These are phyloP conservation scores for Trachythela sp. DNA, from an alignment of 64 coral and sea anemone genomes.

Conservation along the genomic window DNA sequence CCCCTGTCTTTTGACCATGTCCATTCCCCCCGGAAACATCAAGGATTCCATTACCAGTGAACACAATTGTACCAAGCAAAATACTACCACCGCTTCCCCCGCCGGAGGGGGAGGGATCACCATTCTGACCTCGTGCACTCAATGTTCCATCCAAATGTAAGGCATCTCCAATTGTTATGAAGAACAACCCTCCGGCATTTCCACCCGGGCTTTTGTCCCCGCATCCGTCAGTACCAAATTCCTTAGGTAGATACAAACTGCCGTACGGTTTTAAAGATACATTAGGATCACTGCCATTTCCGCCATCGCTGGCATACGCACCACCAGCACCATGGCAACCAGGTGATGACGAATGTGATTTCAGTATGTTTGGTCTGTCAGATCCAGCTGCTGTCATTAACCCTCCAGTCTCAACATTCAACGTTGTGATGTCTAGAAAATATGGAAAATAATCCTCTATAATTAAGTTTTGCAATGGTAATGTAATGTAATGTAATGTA, in stretches of 20 bases:
- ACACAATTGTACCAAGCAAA: slow-evolving; percentile 47
- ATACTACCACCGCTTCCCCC: slow-evolving; percentile 91
- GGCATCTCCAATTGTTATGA: slow-evolving; percentile 64
- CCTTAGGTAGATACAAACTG: slow-evolving; percentile 56
- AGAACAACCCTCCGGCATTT: slow-evolving; percentile 59
- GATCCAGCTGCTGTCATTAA: neutral
- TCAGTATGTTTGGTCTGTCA: neutral
- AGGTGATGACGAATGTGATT: neutral
- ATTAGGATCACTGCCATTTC: neutral
- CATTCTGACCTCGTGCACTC: slow-evolving; percentile 51
- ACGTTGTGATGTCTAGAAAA: neutral
- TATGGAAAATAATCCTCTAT: neutral
- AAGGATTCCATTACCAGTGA: slow-evolving; percentile 76
- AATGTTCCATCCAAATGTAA: slow-evolving; percentile 76
- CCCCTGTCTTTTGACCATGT: neutral
- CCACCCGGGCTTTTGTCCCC: slow-evolving; percentile 53
- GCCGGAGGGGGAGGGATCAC: slow-evolving; percentile 39
- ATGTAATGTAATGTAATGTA: neutral
- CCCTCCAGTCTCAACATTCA: slow-evolving; percentile 1
- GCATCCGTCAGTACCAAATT: slow-evolving; percentile 70
- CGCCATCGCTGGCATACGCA: slow-evolving; percentile 35
- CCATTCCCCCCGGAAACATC: slow-evolving; percentile 13
- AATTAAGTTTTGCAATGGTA: neutral
- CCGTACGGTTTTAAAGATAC: slow-evolving; percentile 43
- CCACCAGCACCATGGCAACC: neutral